Base-by-base conservation (phyloP, 2,888 invertebrate species). In the Cephonodes hylas region DNA sequence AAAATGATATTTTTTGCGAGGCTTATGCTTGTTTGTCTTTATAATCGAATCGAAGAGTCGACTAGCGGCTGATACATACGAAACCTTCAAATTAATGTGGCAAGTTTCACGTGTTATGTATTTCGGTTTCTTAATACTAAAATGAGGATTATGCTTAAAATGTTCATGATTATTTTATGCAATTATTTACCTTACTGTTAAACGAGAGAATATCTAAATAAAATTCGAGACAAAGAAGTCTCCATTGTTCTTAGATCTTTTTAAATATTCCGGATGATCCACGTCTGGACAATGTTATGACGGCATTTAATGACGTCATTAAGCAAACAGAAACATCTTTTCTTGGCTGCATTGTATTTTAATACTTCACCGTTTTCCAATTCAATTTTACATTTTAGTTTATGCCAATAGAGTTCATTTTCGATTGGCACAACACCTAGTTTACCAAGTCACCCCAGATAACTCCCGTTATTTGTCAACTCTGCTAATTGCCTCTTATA, bases 251-350 rank as follows among this genome's bases (percentile, higher is more conserved):
- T 60, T 53, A 42, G 48, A 46, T 58, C 68, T 77, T 64, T 67
- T 65, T 62, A 68, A 73, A 72, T 65, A 71, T 76, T 75, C 69
- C 69, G 69, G 83, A 79, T 86, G 72, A 86, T 83, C 83, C 78
- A 59, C 66, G 77, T 82, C 83, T 80, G 84, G 82, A 77, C 84
- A 74, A 74, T 76, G 76, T 77, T 78, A 74, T 75, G 79, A 76
- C 77, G 75, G 45, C 42, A 46, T 58, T 79, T 88, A 90, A 90
- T 88, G 89, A 88, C 79, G 83, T 85, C 86, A 86, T 87, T 87
- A 86, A 71, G 77, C 77, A 80, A 84, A 85, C 81, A 81, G 80
- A 77, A 84, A 76, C 83, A 83, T 85, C 81, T 82, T 77, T 83
- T 81, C 81, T 80, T 79, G 62, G 71, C 72, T 79, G 80, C 81